Evolutionary conservation across 2,113 vertebrate species (phyloP).

Genomic region (Lepisosteus oculatus): DNA sequence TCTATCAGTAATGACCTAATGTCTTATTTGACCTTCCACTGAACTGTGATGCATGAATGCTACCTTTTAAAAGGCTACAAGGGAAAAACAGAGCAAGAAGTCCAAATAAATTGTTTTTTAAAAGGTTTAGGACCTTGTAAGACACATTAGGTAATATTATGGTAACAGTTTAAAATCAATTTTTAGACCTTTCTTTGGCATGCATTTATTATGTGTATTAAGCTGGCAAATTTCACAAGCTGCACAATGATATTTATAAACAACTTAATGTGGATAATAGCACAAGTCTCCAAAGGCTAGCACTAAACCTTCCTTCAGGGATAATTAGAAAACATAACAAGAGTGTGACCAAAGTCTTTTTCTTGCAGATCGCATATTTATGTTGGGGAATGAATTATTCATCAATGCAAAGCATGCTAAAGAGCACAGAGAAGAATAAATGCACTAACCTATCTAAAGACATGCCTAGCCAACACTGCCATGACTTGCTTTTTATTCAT

Average conservation of each 20-base stretch:
- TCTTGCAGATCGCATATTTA: not conserved
- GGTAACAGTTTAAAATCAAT: too few relatives aligned
- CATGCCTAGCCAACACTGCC: not conserved
- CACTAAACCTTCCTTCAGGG: not conserved
- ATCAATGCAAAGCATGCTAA: not conserved
- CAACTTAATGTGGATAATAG: not conserved
- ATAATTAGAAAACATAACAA: constrained; percentile 1
- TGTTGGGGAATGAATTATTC: constrained; percentile 1
- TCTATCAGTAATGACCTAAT: too few relatives aligned
- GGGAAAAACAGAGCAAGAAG: too few relatives aligned
- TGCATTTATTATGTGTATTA: not conserved
- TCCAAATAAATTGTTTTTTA: too few relatives aligned
- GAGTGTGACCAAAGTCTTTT: not conserved
- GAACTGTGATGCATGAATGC: too few relatives aligned
- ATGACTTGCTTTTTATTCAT: not conserved
- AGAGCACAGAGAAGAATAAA: not conserved
- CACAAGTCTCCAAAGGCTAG: not conserved
- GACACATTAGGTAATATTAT: too few relatives aligned
- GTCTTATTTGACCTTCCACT: too few relatives aligned
- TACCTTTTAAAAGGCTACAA: too few relatives aligned
- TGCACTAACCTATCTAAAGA: not conserved
- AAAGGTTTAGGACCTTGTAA: too few relatives aligned
- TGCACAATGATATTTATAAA: not conserved
- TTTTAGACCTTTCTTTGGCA: too few relatives aligned
- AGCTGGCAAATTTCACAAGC: not conserved